Evolutionary conservation across 2,888 invertebrate species (phyloP), one percentile per base, ranked within the genome.

Genomic region (Microplitis deprimator): DNA sequence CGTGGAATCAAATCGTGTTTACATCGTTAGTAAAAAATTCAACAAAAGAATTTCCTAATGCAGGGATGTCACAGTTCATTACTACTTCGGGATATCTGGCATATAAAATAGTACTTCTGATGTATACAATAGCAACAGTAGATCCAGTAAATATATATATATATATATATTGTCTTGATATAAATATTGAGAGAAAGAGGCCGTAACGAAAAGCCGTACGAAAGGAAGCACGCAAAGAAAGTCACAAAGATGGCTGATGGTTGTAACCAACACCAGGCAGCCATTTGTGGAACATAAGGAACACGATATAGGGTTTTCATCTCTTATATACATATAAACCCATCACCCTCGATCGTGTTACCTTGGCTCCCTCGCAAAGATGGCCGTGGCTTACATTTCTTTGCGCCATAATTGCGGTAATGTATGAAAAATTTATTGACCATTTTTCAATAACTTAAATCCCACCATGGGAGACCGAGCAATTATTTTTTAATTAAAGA

Each of bases 311-410:
- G 86, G 88, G 85, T 89, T 88, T 87, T 87, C 86, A 89, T 89
- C 87, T 87, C 85, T 83, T 70, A 62, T 69, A 77, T 76, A 39
- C 77, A 73, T 77, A 86, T 88, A 86, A 88, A 88, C 87, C 87
- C 89, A 50, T 50, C 50, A 89, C 89, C 89, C 89, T 89, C 88
- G 87, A 89, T 89, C 89, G 89, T 87, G 85, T 89, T 89, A 89
- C 80, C 78, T 80, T 80, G 77, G 82, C 83, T 60, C 72, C 60
- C 77, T 78, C 81, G 77, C 82, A 83, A 85, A 84, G 84, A 84
- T 86, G 85, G 84, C 84, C 83, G 83, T 50, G 75, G 80, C 83
- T 82, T 79, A 62, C 50, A 73, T 64, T 50, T 68, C 71, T 75
- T 72, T 62, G 68, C 64, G 73, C 70, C 74, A 76, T 77, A 75